Evolutionary conservation across 1,140 invertebrate species (phyloP), one percentile per base, ranked within the genome.

Genomic region (Caerostris extrusa): DNA sequence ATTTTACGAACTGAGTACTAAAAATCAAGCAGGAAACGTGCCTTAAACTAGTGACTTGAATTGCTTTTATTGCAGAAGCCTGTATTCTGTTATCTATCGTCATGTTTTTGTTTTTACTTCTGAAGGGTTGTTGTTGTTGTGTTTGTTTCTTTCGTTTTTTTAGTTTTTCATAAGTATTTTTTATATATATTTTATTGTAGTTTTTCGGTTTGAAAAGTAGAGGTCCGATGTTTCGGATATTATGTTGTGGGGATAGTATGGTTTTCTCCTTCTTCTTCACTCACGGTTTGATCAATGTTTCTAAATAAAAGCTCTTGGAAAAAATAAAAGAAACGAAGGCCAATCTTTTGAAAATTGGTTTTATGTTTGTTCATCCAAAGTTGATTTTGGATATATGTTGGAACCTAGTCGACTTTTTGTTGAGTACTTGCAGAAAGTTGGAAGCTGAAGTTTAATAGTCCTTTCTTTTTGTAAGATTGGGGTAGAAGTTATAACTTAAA

Each of bases 261-360:
- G 82, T 19, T 85, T n/a, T 53, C 7, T 34, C 34, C 4, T 61
- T 50, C 5, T 53, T 77, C 50, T 58, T 60, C n/a, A 7, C 58
- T 85, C 19, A 17, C 82, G 19, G 55, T 85, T 85, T 85, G 82
- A 85, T 85, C 82, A 19, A 85, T 85, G 82, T 85, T 60, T 12
- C n/a, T 19, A 85, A 85, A 85, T 85, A 85, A 85, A 60, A 57
- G 55, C 82, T 85, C 57, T 85, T 85, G 58, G 14, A 17, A 58
- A n/a, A 85, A 58, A n/a, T n/a, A 19, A 85, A 10, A 85, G 19
- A 85, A 85, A 85, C 55, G 58, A 85, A 85, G 8, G 57, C 19
- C 82, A 85, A 57, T 57, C n/a, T 85, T 85, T 34, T 34, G 82
- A 85, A 85, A 85, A 85, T 85, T 85, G 82, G 82, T 85, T 85